Evolutionary conservation across 35 echinoderm and acorn worm genomes (phyloP).

Genomic region (Hemicentrotus pulcherrimus): DNA sequence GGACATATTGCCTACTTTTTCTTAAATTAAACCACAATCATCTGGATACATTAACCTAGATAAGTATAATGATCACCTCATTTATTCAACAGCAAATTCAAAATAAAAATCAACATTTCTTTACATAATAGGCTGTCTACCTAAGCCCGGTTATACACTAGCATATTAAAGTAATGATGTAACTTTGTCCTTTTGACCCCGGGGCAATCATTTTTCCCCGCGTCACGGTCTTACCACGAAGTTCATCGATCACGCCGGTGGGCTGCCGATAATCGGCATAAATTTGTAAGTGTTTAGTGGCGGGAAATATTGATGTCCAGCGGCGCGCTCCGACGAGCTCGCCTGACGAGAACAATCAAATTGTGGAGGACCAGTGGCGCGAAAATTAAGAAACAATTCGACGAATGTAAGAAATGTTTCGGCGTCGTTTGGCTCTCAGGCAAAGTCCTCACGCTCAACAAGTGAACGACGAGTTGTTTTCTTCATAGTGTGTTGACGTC

Average conservation of each 20-base stretch:
- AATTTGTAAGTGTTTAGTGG: slow-evolving; percentile 44
- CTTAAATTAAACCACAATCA: no score
- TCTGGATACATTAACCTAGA: no score
- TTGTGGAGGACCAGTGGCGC: neutral
- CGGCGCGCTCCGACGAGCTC: neutral
- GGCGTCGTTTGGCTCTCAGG: neutral
- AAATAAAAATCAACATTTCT: no score
- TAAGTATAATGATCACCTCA: no score
- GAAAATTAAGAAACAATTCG: slow-evolving; percentile 31
- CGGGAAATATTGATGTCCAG: slow-evolving; percentile 31
- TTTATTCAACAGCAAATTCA: no score
- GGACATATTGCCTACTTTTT: no score
- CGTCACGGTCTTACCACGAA: neutral
- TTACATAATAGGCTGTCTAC: no score
- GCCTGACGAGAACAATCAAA: neutral
- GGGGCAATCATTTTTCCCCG: neutral
- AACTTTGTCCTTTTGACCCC: neutral
- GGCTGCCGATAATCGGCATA: neutral
- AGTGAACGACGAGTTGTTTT: no score
- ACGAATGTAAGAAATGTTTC: slow-evolving; percentile 32
- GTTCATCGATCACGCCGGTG: neutral
- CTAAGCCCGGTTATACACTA: no score
- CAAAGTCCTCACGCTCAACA: no score
- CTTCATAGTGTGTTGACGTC: no score
- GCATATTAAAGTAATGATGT: neutral